Evolutionary conservation across 2,888 invertebrate genomes (phyloP).

Genomic region (Gymnosoma rotundatum): DNA sequence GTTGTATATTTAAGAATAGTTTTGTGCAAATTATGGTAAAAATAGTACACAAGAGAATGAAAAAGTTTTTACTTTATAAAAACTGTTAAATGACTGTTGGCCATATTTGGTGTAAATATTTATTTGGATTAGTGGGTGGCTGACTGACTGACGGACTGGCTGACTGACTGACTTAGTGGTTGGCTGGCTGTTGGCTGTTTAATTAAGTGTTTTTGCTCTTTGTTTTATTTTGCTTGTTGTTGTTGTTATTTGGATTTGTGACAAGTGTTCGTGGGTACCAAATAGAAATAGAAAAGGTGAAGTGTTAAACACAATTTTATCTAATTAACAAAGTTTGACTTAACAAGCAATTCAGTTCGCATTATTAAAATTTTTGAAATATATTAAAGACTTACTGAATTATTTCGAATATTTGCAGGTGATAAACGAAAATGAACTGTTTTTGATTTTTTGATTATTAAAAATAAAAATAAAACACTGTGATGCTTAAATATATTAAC

Average conservation of each 20-base stretch:
- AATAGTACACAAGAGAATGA: conserved; percentile 7
- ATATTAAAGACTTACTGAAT: conserved; percentile 11
- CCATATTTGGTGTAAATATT: conserved; percentile 39
- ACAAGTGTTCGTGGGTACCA: conserved; percentile 10
- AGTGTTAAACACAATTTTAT: conserved; percentile 50
- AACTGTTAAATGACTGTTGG: conserved; percentile 52
- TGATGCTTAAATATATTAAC: no score
- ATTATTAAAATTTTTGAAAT: conserved; percentile 46
- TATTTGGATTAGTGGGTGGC: conserved; percentile 42
- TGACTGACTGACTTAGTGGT: neutral
- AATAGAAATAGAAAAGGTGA: neutral
- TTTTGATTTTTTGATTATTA: neutral
- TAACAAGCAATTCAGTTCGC: conserved; percentile 22
- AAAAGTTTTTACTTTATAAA: conserved; percentile 36
- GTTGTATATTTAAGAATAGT: conserved; percentile 24
- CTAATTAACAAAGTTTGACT: conserved; percentile 57
- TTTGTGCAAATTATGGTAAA: conserved; percentile 17
- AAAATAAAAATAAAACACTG: neutral
- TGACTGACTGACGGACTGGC: neutral
- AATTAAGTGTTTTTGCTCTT: conserved; percentile 25
- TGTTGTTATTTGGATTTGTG: conserved; percentile 8
- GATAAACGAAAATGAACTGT: neutral
- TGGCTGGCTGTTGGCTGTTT: neutral
- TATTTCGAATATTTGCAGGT: neutral
- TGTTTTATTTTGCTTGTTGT: conserved; percentile 9